Conservation (phyloP, 2,888 invertebrate genomes). For the Nemapogon koenigi region DNA sequence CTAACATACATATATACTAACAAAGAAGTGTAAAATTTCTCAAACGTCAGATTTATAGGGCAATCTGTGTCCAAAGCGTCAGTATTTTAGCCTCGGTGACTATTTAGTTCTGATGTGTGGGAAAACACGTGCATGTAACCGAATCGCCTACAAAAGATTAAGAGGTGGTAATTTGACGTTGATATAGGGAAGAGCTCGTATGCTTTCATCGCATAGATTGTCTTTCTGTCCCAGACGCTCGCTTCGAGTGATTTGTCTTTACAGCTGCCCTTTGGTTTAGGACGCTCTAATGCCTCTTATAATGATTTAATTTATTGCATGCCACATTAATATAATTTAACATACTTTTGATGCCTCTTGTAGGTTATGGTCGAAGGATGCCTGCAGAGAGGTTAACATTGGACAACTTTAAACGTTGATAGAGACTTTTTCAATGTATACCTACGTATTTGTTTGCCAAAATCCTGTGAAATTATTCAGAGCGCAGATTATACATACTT, state of each 20-base stretch:
- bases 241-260: conserved; percentile 1
- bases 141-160: conserved; percentile 57
- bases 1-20: conserved; percentile 42
- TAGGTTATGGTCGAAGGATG: too few species aligned
- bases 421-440: too few species aligned
- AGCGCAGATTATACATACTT: too few species aligned
- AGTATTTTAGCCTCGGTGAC: conserved; percentile 34
- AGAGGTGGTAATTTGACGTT: conserved; percentile 63
- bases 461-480: too few species aligned
- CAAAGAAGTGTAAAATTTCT: conserved; percentile 57
- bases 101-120: conserved; percentile 27
- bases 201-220: conserved; percentile 48
- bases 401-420: too few species aligned
- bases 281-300: conserved; percentile 13
- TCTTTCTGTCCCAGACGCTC: conserved; percentile 31
- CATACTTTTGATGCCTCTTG: conserved; percentile 11
- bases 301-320: conserved; percentile 37
- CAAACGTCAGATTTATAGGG: conserved; percentile 51
- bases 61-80: conserved; percentile 32
- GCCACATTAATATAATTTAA: conserved; percentile 32
- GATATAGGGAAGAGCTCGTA: conserved; percentile 47
- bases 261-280: background rate
- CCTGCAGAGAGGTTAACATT: too few species aligned
- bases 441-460: too few species aligned
- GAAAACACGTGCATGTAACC: conserved; percentile 57